These are phyloP conservation scores for Rhinoderma darwinii DNA, from an alignment of 2,113 vertebrate genomes.

Conservation along the genomic window DNA sequence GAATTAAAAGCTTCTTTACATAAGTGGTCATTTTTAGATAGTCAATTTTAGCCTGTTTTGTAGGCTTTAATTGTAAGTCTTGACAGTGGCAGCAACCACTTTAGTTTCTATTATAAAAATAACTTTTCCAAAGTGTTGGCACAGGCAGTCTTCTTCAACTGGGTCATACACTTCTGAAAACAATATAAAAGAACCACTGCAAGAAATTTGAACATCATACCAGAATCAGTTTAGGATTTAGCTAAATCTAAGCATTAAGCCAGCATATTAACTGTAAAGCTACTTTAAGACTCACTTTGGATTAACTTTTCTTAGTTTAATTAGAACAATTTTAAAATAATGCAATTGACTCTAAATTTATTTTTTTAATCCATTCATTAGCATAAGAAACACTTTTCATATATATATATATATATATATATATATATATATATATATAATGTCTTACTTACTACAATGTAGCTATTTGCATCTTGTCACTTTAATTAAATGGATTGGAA, in stretches of 20 bases:
- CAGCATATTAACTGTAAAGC: conserved; percentile 48
- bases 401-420: background rate
- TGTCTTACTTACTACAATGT: conserved; percentile 24
- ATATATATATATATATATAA: too few relatives aligned
- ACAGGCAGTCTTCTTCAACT: conserved; percentile 14
- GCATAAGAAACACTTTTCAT: conserved; percentile 36
- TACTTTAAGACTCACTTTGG: conserved; percentile 27
- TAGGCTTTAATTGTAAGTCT: background rate
- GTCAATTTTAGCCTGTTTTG: conserved; percentile 22
- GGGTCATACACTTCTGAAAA: background rate
- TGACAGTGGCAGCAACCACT: conserved; percentile 15
- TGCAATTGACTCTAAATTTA: conserved; percentile 35
- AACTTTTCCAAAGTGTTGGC: background rate
- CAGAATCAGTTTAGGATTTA: conserved; percentile 53
- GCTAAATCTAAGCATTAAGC: conserved; percentile 45
- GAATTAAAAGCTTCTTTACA: conserved; percentile 36
- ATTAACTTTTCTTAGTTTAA: conserved; percentile 51
- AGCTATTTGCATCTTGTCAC: background rate
- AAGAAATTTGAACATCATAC: background rate
- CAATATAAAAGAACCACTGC: background rate
- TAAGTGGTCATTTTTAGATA: conserved; percentile 18
- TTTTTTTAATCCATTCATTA: conserved; percentile 47
- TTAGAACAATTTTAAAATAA: conserved; percentile 55
- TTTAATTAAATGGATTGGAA: conserved; percentile 44
- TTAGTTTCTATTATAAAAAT: conserved; percentile 42